Conservation (phyloP, 2,888 invertebrate species). For the Idaea dimidiata region DNA sequence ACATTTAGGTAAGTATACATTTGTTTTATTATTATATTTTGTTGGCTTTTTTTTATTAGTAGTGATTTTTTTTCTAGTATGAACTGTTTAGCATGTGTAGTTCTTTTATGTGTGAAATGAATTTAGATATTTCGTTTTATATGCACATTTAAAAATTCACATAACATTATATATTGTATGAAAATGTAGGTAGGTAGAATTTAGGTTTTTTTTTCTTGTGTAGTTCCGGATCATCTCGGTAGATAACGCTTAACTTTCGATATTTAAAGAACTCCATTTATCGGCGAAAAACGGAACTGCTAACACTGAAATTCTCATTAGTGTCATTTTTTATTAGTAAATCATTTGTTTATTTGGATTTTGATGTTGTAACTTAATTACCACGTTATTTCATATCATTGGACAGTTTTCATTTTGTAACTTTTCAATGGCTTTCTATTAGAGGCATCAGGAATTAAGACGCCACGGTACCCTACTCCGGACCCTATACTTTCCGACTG, state of each 20-base stretch:
- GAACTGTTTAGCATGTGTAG: slow-evolving; percentile 79
- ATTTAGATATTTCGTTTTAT: slow-evolving; percentile 20
- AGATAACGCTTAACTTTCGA: too few species aligned
- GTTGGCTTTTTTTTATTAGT: slow-evolving; percentile 37
- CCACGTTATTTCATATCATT: neutral
- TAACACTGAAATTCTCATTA: neutral
- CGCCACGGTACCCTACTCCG: too few species aligned
- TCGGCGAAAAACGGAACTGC: too few species aligned
- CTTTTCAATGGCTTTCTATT: too few species aligned
- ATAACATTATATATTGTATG: too few species aligned
- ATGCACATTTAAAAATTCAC: neutral
- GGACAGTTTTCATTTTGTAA: neutral
- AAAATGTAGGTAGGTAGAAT: too few species aligned
- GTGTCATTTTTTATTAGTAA: neutral
- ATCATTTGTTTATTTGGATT: neutral
- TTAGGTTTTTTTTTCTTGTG: too few species aligned
- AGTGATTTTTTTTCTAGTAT: slow-evolving; percentile 51
- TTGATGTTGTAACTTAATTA: neutral
- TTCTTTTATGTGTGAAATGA: slow-evolving; percentile 29
- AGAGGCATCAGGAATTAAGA: too few species aligned
- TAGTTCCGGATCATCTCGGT: too few species aligned
- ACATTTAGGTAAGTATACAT: slow-evolving; percentile 73
- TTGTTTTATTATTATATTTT: slow-evolving; percentile 44
- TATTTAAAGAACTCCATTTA: too few species aligned
- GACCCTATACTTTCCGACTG: too few species aligned